These are phyloP conservation scores for Carcina quercana DNA, from an alignment of 2,888 invertebrate genomes.

Conservation along the genomic window DNA sequence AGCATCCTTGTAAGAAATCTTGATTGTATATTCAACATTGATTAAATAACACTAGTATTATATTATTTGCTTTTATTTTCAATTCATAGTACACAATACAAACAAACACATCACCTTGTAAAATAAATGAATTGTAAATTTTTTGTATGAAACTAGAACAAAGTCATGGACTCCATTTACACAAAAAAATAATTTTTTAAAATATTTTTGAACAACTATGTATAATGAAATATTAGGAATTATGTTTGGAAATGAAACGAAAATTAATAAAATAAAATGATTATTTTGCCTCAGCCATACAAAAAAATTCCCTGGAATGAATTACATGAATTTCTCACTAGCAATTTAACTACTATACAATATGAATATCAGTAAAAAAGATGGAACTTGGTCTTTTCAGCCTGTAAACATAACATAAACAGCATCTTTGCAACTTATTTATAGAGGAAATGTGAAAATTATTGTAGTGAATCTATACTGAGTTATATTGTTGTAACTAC, in stretches of 20 bases:
- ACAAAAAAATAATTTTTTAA: too few species aligned
- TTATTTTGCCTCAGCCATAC: slow-evolving; percentile 32
- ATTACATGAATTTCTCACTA: slow-evolving; percentile 19
- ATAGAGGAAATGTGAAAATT: too few species aligned
- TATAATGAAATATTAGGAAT: background rate
- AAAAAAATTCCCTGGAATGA: slow-evolving; percentile 30
- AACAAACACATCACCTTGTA: slow-evolving; percentile 5
- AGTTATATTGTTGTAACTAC: too few species aligned
- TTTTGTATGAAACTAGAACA: slow-evolving; percentile 4
- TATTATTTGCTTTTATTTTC: slow-evolving; percentile 10
- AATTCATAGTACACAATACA: slow-evolving; percentile 10
- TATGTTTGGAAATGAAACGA: slow-evolving; percentile 5
- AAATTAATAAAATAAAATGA: slow-evolving; percentile 11
- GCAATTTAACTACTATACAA: slow-evolving; percentile 6
- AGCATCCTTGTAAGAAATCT: background rate
- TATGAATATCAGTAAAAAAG: too few species aligned
- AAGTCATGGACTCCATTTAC: slow-evolving; percentile 5
- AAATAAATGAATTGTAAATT: slow-evolving; percentile 6
- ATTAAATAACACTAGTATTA: slow-evolving; percentile 5
- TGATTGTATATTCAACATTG: background rate
- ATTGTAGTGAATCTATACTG: too few species aligned
- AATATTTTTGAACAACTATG: background rate
- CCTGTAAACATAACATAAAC: too few species aligned
- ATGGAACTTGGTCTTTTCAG: too few species aligned
- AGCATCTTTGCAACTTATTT: too few species aligned